Evolutionary conservation across 2,888 invertebrate species (phyloP).

Genomic region (Orthosia gracilis): DNA sequence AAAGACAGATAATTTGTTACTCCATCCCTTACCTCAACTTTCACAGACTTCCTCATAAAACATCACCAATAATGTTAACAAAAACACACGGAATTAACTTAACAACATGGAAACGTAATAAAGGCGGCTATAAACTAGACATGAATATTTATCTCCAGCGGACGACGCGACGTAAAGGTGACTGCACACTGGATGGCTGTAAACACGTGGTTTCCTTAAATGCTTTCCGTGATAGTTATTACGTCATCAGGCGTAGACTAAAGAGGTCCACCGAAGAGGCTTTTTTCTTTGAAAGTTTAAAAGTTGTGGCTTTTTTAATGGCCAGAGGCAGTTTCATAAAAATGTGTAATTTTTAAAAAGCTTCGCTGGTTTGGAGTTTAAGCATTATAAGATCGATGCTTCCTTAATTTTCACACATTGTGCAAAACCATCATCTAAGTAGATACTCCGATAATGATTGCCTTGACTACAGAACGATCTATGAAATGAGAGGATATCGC

Average conservation of each 20-base stretch:
- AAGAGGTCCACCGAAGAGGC: not conserved
- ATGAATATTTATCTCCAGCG: conserved; percentile 58
- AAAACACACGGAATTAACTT: conserved; percentile 20
- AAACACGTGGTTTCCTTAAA: conserved; percentile 25
- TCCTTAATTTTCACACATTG: too few species aligned
- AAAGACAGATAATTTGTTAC: not conserved
- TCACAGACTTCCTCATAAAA: conserved; percentile 7
- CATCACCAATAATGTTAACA: conserved; percentile 8
- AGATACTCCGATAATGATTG: not conserved
- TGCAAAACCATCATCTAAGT: too few species aligned
- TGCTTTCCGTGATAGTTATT: conserved; percentile 36
- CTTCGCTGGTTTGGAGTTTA: not conserved
- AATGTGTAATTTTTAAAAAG: not conserved
- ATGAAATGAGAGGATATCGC: not conserved
- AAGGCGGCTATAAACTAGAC: conserved; percentile 43
- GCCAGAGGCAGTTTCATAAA: too few species aligned
- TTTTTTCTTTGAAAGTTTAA: conserved; percentile 10
- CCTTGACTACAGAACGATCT: too few species aligned
- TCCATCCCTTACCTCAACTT: not conserved
- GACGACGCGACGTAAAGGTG: conserved; percentile 32
- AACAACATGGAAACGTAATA: conserved; percentile 50
- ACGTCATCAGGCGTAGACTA: conserved; percentile 26
- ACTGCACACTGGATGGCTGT: conserved; percentile 38
- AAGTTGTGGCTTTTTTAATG: not conserved
- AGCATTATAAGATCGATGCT: not conserved